These are phyloP conservation scores for Promerops cafer DNA, from an alignment of 2,113 vertebrate genomes.

Conservation along the genomic window DNA sequence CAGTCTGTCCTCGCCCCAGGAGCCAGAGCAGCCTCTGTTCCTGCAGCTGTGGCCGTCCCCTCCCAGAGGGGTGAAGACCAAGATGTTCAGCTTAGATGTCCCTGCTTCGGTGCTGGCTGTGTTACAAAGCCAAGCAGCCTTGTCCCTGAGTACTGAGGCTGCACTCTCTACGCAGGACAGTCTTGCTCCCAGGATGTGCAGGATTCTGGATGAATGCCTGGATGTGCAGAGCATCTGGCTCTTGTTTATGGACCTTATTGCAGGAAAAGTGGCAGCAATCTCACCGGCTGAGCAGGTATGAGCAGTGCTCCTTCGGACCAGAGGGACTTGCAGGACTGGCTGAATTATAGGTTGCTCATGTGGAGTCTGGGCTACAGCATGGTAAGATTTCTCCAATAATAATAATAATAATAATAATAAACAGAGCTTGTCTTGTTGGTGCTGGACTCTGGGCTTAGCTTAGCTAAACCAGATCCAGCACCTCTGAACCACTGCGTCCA, in stretches of 20 bases:
- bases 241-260: not conserved
- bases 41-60: not conserved
- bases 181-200: not conserved
- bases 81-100: not conserved
- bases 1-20: not conserved
- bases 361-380: not conserved
- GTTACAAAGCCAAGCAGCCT: not conserved
- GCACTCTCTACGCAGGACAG: not conserved
- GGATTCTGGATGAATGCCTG: not conserved
- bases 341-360: not conserved
- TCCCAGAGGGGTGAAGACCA: not conserved
- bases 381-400: not conserved
- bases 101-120: not conserved
- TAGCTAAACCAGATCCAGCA: not conserved
- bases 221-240: not conserved
- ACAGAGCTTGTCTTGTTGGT: not conserved
- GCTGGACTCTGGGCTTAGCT: not conserved
- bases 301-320: not conserved
- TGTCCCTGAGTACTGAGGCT: not conserved
- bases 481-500: not conserved
- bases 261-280: not conserved
- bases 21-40: not conserved
- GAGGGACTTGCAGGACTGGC: not conserved
- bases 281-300: not conserved
- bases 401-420: not conserved